Evolutionary conservation across 2,113 vertebrate species (phyloP), one percentile per base, ranked within the genome.

Genomic region (Larimichthys polyactis): DNA sequence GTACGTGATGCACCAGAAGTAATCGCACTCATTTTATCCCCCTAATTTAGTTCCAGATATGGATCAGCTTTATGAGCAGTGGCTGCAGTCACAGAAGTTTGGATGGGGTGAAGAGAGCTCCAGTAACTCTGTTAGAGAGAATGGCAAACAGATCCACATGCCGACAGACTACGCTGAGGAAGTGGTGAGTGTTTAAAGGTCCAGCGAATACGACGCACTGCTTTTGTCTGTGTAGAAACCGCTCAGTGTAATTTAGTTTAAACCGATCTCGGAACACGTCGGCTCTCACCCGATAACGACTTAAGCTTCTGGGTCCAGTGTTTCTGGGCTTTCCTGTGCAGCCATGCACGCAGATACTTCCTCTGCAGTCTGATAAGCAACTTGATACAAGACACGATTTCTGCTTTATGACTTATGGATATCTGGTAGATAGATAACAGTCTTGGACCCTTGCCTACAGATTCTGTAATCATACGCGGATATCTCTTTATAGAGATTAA

Each of bases 81-180:
- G 97, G 97, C 95, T 99, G 86, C 97, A 96, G 94, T 97, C 95
- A 92, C 97, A 98, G 91, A 98, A 96, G 89, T 92, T 95, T 14
- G 96, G 96, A 87, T 97, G 95, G 94, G 96, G 95, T 20, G 97
- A 97, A 24, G 97, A 99, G 62, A 82, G 84, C 43, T 91, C 94
- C 77, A 93, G 73, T 87, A 96, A 95, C 66, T 89, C 94, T 5
- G 90, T 92, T 63, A 96, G 95, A 75, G 97, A 98, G 81, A 99
- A 98, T 5, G 97, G 97, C 76, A 98, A 98, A 79, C 97, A 97
- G 89, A 99, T 99, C 89, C 97, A 97, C 87, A 98, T 99, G 97
- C 98, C 98, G 0, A 99, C 98, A 20, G 98, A 99, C 92, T 99
- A 99, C 46, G 97, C 97, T 0, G 98, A 99, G 85, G 96, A 98